These are phyloP conservation scores for Synergus laeviventris DNA, from an alignment of 2,888 invertebrate genomes.

Conservation along the genomic window DNA sequence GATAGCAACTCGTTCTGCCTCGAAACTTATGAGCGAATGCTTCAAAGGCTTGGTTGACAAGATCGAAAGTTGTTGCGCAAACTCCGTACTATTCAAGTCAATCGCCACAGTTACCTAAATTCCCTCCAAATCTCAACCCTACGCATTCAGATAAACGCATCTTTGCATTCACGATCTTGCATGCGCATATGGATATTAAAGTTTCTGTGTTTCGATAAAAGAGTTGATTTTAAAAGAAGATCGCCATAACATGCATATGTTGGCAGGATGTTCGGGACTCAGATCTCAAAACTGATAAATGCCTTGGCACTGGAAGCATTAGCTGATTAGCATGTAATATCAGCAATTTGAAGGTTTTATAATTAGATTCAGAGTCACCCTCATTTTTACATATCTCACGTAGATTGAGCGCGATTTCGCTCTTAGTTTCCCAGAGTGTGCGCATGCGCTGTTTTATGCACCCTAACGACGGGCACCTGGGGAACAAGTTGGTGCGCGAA, in stretches of 20 bases:
- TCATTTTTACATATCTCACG: constrained; percentile 19
- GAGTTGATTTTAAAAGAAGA: no score
- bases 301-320: neutral
- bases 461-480: constrained; percentile 13
- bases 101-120: neutral
- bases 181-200: no score
- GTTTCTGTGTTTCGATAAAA: no score
- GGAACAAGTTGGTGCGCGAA: constrained; percentile 17
- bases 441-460: neutral
- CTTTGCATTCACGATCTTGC: no score
- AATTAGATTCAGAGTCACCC: neutral
- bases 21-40: constrained; percentile 24
- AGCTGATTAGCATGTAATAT: neutral
- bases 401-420: constrained; percentile 45
- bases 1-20: constrained; percentile 37
- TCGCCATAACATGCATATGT: no score
- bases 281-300: neutral
- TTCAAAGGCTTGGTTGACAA: constrained; percentile 35
- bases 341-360: neutral
- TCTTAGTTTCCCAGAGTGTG: constrained; percentile 18
- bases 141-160: no score
- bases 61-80: constrained; percentile 36
- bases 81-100: neutral
- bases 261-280: neutral
- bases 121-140: neutral